Conservation (phyloP, 1,140 invertebrate species). For the Drosophila navojoa region DNA sequence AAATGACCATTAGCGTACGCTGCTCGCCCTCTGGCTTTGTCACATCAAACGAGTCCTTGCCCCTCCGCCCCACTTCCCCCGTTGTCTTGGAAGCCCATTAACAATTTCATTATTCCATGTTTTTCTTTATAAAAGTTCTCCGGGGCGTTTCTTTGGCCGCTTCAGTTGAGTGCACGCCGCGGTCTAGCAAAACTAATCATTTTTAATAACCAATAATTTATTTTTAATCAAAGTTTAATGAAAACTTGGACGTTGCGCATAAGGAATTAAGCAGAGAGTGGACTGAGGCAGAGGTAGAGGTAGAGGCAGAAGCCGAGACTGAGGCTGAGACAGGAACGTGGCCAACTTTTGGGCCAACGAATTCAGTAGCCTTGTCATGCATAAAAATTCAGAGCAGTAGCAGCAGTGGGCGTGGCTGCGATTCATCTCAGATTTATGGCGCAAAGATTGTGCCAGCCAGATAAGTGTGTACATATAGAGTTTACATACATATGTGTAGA, state of each 20-base stretch:
- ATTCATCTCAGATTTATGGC: conserved; percentile 68
- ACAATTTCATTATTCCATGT: conserved; percentile 72
- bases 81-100: conserved; percentile 46
- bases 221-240: conserved; percentile 82
- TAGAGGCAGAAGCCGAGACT: neutral
- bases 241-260: conserved; percentile 64
- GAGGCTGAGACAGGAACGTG: neutral
- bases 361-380: conserved; percentile 69
- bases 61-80: neutral
- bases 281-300: conserved; percentile 1
- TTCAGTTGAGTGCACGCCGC: conserved; percentile 34
- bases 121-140: conserved; percentile 44
- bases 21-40: conserved; percentile 19
- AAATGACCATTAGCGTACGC: conserved; percentile 37
- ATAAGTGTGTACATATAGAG: conserved; percentile 4
- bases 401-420: conserved; percentile 38
- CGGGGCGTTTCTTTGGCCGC: conserved; percentile 39
- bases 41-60: conserved; percentile 23
- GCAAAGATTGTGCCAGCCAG: conserved; percentile 48
- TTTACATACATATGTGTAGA: conserved; percentile 16
- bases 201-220: conserved; percentile 83
- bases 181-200: conserved; percentile 73
- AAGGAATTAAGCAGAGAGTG: conserved; percentile 59
- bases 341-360: conserved; percentile 51
- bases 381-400: conserved; percentile 74